Conservation (phyloP, 2,888 invertebrate genomes). For the Xanthia togata region DNA sequence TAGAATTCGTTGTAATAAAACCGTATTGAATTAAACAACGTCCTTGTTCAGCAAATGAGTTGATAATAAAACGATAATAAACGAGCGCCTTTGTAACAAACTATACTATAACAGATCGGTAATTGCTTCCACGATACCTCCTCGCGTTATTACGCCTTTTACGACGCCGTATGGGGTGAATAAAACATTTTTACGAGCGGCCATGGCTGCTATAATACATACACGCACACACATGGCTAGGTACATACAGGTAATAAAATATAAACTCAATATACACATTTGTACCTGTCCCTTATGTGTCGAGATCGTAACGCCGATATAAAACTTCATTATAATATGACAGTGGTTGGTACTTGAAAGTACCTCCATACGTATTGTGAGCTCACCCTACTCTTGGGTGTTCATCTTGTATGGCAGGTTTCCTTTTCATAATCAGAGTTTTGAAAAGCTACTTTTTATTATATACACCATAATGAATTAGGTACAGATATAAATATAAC, state of each 20-base stretch:
- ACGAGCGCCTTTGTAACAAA: slow-evolving; percentile 90
- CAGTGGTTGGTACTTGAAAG: slow-evolving; percentile 25
- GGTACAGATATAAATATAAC: neutral
- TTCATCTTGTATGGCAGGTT: neutral
- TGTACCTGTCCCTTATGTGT: slow-evolving; percentile 65
- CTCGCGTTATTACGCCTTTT: slow-evolving; percentile 90
- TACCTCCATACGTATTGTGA: neutral
- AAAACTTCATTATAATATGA: slow-evolving; percentile 57
- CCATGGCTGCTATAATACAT: slow-evolving; percentile 88
- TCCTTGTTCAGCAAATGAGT: slow-evolving; percentile 89
- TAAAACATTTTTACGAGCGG: slow-evolving; percentile 91
- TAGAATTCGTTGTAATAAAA: slow-evolving; percentile 76
- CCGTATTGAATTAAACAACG: slow-evolving; percentile 86
- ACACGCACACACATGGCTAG: slow-evolving; percentile 73
- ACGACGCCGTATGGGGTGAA: slow-evolving; percentile 91
- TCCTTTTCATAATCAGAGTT: neutral
- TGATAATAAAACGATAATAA: slow-evolving; percentile 90
- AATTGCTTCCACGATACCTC: slow-evolving; percentile 90
- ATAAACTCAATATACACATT: slow-evolving; percentile 70
- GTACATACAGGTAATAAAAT: slow-evolving; percentile 78
- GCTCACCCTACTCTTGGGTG: neutral
- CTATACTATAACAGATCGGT: slow-evolving; percentile 91
- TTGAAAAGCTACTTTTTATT: neutral
- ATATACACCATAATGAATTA: neutral
- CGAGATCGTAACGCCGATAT: slow-evolving; percentile 45